phyloP scores from a whole-genome alignment of 1,140 invertebrate genomes.

The Drosophila rufa region DNA sequence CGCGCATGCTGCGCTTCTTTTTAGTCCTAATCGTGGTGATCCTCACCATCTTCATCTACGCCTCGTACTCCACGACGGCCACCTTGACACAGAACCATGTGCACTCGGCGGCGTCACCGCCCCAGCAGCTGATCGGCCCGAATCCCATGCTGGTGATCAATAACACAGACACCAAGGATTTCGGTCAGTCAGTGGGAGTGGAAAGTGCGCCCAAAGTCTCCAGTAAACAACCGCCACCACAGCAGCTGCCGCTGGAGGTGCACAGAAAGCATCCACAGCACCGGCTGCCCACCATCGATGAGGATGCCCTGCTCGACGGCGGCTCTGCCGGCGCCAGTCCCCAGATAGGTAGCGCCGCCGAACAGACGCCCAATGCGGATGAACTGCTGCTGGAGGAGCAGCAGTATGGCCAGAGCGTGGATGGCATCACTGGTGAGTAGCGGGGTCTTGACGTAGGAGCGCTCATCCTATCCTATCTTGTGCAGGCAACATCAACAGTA shows the following conservation, averaged over 20 bases:
- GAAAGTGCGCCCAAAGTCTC: constrained; percentile 25
- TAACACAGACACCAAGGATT: constrained; percentile 50
- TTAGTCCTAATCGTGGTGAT: constrained; percentile 74
- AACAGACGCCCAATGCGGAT: constrained; percentile 51
- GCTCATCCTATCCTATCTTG: not conserved
- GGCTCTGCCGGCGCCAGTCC: constrained; percentile 71
- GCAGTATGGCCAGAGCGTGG: constrained; percentile 72
- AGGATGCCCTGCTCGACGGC: constrained; percentile 70
- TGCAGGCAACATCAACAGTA: constrained; percentile 75
- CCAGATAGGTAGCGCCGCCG: constrained; percentile 47
- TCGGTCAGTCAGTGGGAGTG: not conserved
- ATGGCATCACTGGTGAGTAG: constrained; percentile 68
- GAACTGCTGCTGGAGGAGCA: constrained; percentile 71
- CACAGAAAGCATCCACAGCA: constrained; percentile 58
- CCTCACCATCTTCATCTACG: constrained; percentile 84
- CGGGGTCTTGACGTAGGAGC: too few relatives aligned
- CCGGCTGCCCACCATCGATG: constrained; percentile 78
- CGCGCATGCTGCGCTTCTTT: constrained; percentile 80
- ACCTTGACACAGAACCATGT: constrained; percentile 65
- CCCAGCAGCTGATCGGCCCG: constrained; percentile 41
- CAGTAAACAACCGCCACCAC: constrained; percentile 7
- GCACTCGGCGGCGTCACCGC: constrained; percentile 43
- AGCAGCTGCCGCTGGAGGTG: constrained; percentile 20
- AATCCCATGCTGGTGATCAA: constrained; percentile 24
- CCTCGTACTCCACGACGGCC: constrained; percentile 78